Evolutionary conservation across 2,888 invertebrate species (phyloP).

Genomic region (Stratiomys singularior): DNA sequence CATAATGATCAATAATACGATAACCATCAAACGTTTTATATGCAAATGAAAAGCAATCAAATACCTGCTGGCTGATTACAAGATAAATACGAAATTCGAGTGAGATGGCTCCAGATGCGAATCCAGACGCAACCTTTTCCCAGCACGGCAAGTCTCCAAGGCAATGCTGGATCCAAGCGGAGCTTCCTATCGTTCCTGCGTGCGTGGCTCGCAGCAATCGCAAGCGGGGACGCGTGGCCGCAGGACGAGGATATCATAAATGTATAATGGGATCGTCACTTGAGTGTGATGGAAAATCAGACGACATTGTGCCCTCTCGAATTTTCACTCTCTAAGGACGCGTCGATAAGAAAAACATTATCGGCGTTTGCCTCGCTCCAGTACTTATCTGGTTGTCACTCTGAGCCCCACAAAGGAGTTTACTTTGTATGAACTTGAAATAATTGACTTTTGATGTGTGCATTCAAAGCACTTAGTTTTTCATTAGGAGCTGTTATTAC

Average conservation of each 20-base stretch:
- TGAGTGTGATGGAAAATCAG: background rate
- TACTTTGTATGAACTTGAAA: conserved; percentile 20
- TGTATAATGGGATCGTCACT: conserved; percentile 32
- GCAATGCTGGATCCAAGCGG: background rate
- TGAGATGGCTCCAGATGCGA: conserved; percentile 26
- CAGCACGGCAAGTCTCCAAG: background rate
- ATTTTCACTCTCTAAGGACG: background rate
- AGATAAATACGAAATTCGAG: conserved; percentile 34
- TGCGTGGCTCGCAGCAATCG: background rate
- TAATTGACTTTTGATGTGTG: conserved; percentile 25
- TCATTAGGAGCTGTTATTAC: background rate
- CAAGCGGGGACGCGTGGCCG: background rate
- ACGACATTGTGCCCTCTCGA: conserved; percentile 8
- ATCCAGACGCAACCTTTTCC: background rate
- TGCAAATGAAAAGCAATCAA: conserved; percentile 45
- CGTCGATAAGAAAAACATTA: conserved; percentile 11
- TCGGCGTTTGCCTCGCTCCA: background rate
- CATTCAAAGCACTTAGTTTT: conserved; percentile 1
- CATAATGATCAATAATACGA: conserved; percentile 42
- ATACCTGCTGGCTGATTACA: conserved; percentile 43
- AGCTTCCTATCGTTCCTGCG: background rate
- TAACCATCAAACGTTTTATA: conserved; percentile 43
- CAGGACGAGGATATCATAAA: background rate
- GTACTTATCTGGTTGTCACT: conserved; percentile 7
- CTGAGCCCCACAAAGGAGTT: background rate